These are phyloP conservation scores for Ptiloglossa arizonensis DNA, from an alignment of 1,140 invertebrate species.

Conservation along the genomic window DNA sequence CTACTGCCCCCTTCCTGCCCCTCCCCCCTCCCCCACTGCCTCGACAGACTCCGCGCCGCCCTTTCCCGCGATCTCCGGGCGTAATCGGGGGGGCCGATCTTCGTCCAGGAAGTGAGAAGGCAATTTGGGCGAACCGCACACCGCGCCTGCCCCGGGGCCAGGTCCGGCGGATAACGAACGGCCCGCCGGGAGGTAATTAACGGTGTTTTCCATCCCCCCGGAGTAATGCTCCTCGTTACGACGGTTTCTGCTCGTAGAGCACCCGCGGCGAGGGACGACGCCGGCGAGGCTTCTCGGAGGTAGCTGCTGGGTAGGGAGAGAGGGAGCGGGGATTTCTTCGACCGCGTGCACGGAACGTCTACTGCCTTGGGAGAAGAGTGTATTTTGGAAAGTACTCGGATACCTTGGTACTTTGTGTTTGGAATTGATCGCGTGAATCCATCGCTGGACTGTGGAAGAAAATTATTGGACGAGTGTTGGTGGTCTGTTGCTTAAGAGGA, in stretches of 20 bases:
- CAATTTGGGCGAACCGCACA: conserved; percentile 77
- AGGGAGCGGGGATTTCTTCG: conserved; percentile 37
- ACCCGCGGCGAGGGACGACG: conserved; percentile 19
- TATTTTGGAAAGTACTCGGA: background rate
- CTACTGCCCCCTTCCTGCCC: conserved; percentile 3
- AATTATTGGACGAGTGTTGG: too few species aligned
- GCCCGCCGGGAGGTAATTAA: conserved; percentile 77
- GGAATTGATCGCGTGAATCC: too few species aligned
- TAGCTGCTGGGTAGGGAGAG: too few species aligned
- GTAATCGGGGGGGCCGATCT: conserved; percentile 75
- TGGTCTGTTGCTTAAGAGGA: too few species aligned
- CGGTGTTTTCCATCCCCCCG: conserved; percentile 75
- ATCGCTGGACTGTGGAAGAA: too few species aligned
- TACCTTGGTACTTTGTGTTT: too few species aligned
- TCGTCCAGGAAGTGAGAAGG: conserved; percentile 77
- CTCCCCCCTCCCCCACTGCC: too few species aligned
- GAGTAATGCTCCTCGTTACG: conserved; percentile 80
- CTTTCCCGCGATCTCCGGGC: conserved; percentile 36
- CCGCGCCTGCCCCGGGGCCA: conserved; percentile 44
- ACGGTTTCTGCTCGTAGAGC: conserved; percentile 66
- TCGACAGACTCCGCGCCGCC: too few species aligned
- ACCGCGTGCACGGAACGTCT: background rate
- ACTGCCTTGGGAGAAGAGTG: too few species aligned
- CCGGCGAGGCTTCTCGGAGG: conserved; percentile 28
- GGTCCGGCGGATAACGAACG: conserved; percentile 78